Evolutionary conservation across 1,140 invertebrate species (phyloP).

Genomic region (Phymastichus coffea): DNA sequence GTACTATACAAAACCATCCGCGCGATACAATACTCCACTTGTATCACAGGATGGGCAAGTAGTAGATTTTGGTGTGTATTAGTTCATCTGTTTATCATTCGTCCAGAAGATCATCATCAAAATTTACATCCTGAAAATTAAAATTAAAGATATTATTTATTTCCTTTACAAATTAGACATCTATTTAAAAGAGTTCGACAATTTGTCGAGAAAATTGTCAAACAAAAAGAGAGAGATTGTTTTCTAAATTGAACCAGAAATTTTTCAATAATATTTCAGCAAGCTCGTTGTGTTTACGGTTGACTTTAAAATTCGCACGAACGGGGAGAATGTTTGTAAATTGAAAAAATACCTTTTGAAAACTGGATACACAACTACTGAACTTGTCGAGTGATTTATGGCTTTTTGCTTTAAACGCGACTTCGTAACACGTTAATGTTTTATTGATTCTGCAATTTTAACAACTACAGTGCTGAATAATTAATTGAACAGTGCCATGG

Average conservation of each 20-base stretch:
- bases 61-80: constrained; percentile 11
- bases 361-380: neutral
- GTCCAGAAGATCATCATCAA: constrained; percentile 66
- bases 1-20: constrained; percentile 12
- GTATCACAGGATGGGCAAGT: constrained; percentile 7
- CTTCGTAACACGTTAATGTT: too few relatives aligned
- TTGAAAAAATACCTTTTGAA: constrained; percentile 2
- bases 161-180: neutral
- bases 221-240: too few relatives aligned
- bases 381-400: neutral
- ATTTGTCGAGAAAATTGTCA: too few relatives aligned
- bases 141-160: constrained; percentile 16
- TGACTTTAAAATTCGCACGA: too few relatives aligned
- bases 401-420: neutral
- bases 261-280: too few relatives aligned
- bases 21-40: neutral
- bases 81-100: constrained; percentile 43
- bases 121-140: constrained; percentile 63
- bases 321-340: neutral
- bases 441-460: too few relatives aligned
- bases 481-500: too few relatives aligned
- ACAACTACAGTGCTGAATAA: too few relatives aligned
- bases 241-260: too few relatives aligned
- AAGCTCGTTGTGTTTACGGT: too few relatives aligned
- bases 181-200: neutral